Conservation (phyloP, 1,140 invertebrate species). For the Aphis craccivora region DNA sequence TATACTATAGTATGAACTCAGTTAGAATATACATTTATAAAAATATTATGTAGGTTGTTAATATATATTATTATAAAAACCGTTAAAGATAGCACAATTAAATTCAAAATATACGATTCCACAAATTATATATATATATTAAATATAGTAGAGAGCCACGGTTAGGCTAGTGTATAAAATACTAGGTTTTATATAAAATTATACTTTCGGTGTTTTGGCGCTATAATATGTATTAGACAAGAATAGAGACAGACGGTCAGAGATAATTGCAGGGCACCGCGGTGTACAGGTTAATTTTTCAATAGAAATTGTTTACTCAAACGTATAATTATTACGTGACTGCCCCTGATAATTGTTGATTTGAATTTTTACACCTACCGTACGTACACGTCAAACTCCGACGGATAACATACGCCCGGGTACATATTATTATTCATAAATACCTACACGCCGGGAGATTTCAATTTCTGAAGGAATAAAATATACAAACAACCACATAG, state of each 20-base stretch:
- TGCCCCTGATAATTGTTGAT: slow-evolving; percentile 1
- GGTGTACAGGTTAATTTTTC: background rate
- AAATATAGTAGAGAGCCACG: background rate
- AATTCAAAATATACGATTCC: background rate
- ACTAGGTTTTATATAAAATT: background rate
- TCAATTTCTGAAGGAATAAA: background rate
- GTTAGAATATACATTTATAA: background rate
- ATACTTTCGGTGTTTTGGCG: background rate
- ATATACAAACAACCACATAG: background rate
- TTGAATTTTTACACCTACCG: background rate
- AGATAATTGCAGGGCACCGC: background rate
- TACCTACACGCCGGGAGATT: background rate
- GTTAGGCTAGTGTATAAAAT: background rate
- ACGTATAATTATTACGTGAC: slow-evolving; percentile 17
- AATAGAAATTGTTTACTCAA: slow-evolving; percentile 34
- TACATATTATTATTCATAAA: background rate
- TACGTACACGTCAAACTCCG: background rate
- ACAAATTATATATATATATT: background rate
- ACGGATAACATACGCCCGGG: background rate
- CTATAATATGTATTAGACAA: background rate
- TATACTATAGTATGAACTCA: background rate
- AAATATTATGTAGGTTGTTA: background rate
- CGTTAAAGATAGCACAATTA: background rate
- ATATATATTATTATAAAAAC: background rate
- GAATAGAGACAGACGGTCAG: background rate